Conservation (phyloP, 2,888 invertebrate species). For the Apodemia hepburni region DNA sequence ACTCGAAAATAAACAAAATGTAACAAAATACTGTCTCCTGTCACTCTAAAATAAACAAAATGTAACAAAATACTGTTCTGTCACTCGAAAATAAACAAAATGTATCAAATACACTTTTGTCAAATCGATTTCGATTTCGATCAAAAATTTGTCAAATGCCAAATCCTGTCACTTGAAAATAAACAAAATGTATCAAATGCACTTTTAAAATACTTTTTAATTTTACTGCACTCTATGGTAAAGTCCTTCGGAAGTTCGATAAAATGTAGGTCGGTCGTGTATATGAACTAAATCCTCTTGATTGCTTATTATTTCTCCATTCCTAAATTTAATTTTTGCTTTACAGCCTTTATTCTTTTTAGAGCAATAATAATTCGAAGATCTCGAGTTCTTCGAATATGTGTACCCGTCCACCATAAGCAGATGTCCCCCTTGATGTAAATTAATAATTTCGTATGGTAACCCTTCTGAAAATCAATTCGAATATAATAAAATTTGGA, state of each 20-base stretch:
- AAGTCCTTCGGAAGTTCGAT: neutral
- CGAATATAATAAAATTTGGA: too few species aligned
- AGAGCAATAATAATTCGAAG: slow-evolving; percentile 37
- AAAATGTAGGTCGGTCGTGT: neutral
- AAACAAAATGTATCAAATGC: too few species aligned
- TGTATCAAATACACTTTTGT: too few species aligned
- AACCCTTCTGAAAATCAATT: neutral
- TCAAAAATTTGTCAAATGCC: too few species aligned
- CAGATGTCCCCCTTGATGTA: slow-evolving; percentile 29
- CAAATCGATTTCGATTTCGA: too few species aligned
- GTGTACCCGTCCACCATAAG: slow-evolving; percentile 37
- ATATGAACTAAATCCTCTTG: neutral
- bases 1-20: too few species aligned
- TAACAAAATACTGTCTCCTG: too few species aligned
- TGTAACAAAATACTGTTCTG: too few species aligned
- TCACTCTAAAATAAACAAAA: too few species aligned
- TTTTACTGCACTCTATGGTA: neutral
- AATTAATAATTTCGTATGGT: slow-evolving; percentile 26
- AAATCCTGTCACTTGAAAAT: too few species aligned
- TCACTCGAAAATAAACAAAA: too few species aligned
- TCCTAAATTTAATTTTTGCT: slow-evolving; percentile 1
- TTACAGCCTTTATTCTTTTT: slow-evolving; percentile 32
- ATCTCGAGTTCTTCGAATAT: slow-evolving; percentile 34
- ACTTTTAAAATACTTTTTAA: too few species aligned
- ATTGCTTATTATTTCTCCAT: neutral